Base-by-base conservation (phyloP, 1,140 invertebrate genomes). In the Caenorhabditis latens region DNA sequence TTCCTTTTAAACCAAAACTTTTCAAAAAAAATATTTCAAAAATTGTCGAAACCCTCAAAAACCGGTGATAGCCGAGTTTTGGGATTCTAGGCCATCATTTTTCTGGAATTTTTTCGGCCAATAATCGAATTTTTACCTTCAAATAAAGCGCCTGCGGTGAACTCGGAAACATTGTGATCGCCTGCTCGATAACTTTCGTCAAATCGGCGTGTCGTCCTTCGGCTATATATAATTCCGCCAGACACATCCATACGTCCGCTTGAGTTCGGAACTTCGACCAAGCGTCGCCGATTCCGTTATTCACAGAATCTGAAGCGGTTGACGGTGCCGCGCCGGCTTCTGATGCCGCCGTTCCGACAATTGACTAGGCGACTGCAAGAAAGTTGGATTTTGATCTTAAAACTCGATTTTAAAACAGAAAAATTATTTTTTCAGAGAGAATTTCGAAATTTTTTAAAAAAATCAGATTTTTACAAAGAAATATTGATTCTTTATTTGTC, bases 131-230 rank as follows among this genome's bases (percentile, higher is more conserved):
- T 84, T n/a, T 2, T n/a, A 90, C 90, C 89, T 92, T 92, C 21
- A 92, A 84, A 84, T 92, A 92, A 71, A 92, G 84, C 24, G 91
- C 92, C 55, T 92, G 92, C 67, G 91, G 87, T 13, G 92, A 92
- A 55, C 91, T 88, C 19, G 92, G 92, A 67, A 92, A 92, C 55
- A 91, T 67, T 24, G 65, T 83, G 48, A 90, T 91, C 5, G 91
- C 91, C 87, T 92, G 91, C 79, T 92, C 92, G 16, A 92, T 90
- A 67, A 92, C 93, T 42, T 86, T 67, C 24, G 90, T 90, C 0
- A 92, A 84, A 46, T 92, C 91, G 9, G 83, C 42, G 32, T 90
- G 83, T 16, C 88, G 86, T n/a, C 91, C 88, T 24, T 86, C 75
- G 46, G 90, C 90, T n/a, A 92, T 61, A 61, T 93, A 92, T 43